Percentiles rank a stretch among this genome's conserved stretches.
Conservation (phyloP, 1,140 invertebrate species). For the Drosophila auraria region DNA sequence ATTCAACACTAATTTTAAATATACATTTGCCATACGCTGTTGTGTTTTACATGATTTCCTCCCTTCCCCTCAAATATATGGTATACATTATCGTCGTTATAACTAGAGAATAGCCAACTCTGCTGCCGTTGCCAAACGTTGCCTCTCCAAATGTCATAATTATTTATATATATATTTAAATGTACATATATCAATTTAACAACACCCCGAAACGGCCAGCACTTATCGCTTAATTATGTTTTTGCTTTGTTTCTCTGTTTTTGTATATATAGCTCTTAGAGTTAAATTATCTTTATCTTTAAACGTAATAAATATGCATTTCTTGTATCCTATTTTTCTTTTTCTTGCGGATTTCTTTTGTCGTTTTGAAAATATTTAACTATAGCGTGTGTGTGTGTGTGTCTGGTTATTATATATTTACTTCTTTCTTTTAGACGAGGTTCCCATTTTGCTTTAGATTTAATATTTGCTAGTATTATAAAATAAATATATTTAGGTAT, state of each 20-base stretch:
- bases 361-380: conserved; percentile 76
- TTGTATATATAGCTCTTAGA: conserved; percentile 62
- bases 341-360: conserved; percentile 44
- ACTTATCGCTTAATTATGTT: conserved; percentile 40
- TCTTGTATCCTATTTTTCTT: conserved; percentile 35
- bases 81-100: conserved; percentile 67
- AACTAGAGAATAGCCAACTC: conserved; percentile 69
- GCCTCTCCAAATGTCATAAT: conserved; percentile 29
- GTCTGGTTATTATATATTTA: conserved; percentile 48
- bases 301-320: conserved; percentile 64
- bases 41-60: conserved; percentile 50
- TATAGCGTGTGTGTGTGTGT: conserved; percentile 66
- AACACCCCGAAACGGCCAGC: conserved; percentile 69
- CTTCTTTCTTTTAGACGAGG: conserved; percentile 54
- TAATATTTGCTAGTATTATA: conserved; percentile 81
- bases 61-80: conserved; percentile 57
- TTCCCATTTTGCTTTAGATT: conserved; percentile 69
- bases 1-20: conserved; percentile 81
- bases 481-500: conserved; percentile 74
- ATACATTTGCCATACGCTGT: conserved; percentile 50
- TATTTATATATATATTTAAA: conserved; percentile 39
- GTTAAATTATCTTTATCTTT: conserved; percentile 44
- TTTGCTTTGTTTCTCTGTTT: conserved; percentile 22
- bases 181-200: conserved; percentile 69
- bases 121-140: conserved; percentile 46